Conservation (phyloP, 2,797 vertebrate species). For the Onychomys arenicola region DNA sequence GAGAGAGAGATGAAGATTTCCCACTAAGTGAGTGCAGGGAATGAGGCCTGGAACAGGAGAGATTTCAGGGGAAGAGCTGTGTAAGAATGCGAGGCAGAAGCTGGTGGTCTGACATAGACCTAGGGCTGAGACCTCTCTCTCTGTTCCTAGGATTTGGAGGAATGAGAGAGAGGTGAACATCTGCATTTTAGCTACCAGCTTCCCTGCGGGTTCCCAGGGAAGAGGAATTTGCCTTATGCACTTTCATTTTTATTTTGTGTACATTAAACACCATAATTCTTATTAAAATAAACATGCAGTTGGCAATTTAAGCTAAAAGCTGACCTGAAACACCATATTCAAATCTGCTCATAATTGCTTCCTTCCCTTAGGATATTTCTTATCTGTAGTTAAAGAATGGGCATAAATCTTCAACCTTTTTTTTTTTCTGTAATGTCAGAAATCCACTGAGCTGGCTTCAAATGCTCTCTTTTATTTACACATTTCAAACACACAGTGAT, state of each 20-base stretch:
- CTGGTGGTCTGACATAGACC: not conserved
- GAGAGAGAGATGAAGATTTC: no score
- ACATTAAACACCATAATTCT: not conserved
- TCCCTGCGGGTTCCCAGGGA: not conserved
- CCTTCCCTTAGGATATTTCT: not conserved
- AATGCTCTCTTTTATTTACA: slow-evolving; percentile 4
- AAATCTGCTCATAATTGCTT: not conserved
- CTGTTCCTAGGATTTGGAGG: not conserved
- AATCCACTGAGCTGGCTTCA: not conserved
- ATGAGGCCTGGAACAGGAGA: not conserved
- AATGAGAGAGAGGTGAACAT: not conserved
- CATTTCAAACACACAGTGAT: slow-evolving; percentile 11
- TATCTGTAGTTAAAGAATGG: not conserved
- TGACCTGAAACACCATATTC: slow-evolving; percentile 16
- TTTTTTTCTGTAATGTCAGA: not conserved
- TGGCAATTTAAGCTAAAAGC: not conserved
- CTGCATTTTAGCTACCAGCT: not conserved
- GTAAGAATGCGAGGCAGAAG: not conserved
- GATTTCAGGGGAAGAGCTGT: not conserved
- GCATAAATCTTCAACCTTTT: not conserved
- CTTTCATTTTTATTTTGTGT: slow-evolving; percentile 6
- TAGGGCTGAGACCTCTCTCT: not conserved
- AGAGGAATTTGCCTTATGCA: not conserved
- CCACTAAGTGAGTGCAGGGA: not conserved
- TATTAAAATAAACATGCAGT: not conserved